Conservation (phyloP, 2,113 vertebrate genomes). For the Dasyprocta punctata region DNA sequence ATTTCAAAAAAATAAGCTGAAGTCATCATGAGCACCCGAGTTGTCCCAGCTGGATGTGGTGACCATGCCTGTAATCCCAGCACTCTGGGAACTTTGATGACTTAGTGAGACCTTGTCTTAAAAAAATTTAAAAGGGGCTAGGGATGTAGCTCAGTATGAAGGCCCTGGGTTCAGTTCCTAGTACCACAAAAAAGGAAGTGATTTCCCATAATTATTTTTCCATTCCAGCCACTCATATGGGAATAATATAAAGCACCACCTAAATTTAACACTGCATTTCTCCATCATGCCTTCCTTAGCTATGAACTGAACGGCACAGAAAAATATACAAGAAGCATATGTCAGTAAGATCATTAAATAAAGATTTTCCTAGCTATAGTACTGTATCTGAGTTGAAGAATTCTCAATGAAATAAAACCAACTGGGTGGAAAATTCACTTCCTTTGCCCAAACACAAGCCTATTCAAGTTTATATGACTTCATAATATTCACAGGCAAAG, state of each 20-base stretch:
- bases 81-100: not conserved
- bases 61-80: not conserved
- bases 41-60: not conserved
- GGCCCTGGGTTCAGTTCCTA: not conserved
- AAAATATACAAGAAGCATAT: not conserved
- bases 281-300: not conserved
- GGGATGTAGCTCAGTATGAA: not conserved
- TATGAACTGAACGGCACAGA: not conserved
- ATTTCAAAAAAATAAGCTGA: conserved; percentile 39
- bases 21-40: not conserved
- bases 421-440: not conserved
- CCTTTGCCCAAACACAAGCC: not conserved
- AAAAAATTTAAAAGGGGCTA: not conserved
- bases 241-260: not conserved
- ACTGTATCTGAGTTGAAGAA: not conserved
- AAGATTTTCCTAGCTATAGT: not conserved
- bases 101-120: not conserved
- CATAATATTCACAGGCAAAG: not conserved
- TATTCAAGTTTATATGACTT: not conserved
- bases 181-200: conserved; percentile 18
- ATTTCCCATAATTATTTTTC: conserved; percentile 18
- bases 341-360: not conserved
- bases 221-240: not conserved
- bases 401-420: conserved; percentile 35
- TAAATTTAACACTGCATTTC: not conserved